phyloP scores from a whole-genome alignment of 2,113 vertebrate species.

The Danio rerio region GRCz12tu NC_133192.1:40759001-40759500 shows the following conservation, averaged over 20 bases:
- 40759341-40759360: background rate
- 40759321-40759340: background rate
- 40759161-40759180: background rate
- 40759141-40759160: too few relatives aligned
- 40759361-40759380: background rate
- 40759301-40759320: background rate
- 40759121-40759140: too few relatives aligned
- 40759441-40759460: background rate
- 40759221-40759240: conserved; percentile 10
- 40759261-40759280: conserved; percentile 30
- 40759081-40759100: too few relatives aligned
- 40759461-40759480: background rate
- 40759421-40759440: background rate
- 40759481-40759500: background rate
- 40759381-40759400: too few relatives aligned
- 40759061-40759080: too few relatives aligned
- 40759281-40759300: background rate
- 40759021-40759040: too few relatives aligned
- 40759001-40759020: too few relatives aligned
- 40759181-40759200: conserved; percentile 3
- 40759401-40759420: background rate
- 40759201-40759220: conserved; percentile 23
- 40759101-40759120: too few relatives aligned
- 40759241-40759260: conserved; percentile 4
- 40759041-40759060: too few relatives aligned